Evolutionary conservation across 1,140 invertebrate species (phyloP), one percentile per base, ranked within the genome.

Genomic region (Colletes latitarsis): DNA sequence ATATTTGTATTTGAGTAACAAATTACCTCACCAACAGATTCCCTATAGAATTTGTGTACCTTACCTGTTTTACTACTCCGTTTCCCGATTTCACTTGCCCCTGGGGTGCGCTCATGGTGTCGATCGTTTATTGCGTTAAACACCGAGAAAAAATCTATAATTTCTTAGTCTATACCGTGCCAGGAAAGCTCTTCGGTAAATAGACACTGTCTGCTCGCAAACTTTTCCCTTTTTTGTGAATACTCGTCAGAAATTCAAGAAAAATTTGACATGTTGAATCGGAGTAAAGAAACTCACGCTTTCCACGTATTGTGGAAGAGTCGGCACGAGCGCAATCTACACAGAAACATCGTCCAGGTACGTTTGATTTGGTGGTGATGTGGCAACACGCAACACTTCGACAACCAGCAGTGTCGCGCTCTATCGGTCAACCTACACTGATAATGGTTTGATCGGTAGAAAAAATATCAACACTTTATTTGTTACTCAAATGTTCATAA

Each of bases 41-140:
- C 8, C 30, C 30, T 30, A 41, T 63, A 58, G 89, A 55, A 78
- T 72, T 52, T n/a, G 14, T 21, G 30, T 10, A 60, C 10, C 88
- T 93, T 90, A 95, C 94, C 92, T 95, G 94, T 89, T 95, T 95
- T 53, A 95, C 94, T 88, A 94, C 94, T 86, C 94, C 94, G 84
- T 92, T 91, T 86, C 93, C 93, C 73, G 90, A 84, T 79, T 91
- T 91, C 63, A 86, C 88, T 87, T 86, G 90, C 74, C 83, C 90
- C 89, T 93, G 91, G n/a, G 88, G 77, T 88, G 93, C 91, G 89
- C 91, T 94, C 94, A 94, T 94, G 88, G 79, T 93, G 89, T 49
- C 72, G 69, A 55, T 72, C 46, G 49, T 82, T 80, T 69, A 81
- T 43, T 52, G 78, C 52, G 82, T 64, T 71, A 70, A 66, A 52